Conservation (phyloP, 2,888 invertebrate genomes). For the Dynastes maya region DNA sequence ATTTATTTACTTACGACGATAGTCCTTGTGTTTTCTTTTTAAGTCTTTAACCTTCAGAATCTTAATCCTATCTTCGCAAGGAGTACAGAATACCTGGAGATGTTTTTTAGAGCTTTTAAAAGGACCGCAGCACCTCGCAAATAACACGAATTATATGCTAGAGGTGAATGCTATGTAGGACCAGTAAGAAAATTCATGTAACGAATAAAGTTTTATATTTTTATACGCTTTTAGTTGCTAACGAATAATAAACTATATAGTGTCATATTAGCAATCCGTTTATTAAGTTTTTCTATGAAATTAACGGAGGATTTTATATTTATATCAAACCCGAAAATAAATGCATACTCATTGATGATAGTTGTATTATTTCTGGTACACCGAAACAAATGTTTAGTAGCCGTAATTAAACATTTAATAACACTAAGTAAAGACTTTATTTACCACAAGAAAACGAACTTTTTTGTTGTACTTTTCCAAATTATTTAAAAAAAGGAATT, state of each 20-base stretch:
- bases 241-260: no score
- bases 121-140: constrained; percentile 59
- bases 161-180: constrained; percentile 57
- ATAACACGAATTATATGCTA: constrained; percentile 64
- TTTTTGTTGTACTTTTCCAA: no score
- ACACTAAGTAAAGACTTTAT: no score
- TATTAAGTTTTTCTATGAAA: not conserved
- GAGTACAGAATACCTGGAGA: constrained; percentile 55
- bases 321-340: constrained; percentile 33
- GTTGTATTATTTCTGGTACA: constrained; percentile 21
- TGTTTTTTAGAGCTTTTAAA: not conserved
- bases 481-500: no score
- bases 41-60: constrained; percentile 54
- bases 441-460: no score
- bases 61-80: constrained; percentile 48
- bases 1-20: constrained; percentile 58
- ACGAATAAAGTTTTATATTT: constrained; percentile 4
- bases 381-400: no score
- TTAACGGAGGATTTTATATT: not conserved
- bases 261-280: not conserved
- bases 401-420: no score
- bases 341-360: not conserved
- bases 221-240: not conserved
- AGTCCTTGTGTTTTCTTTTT: constrained; percentile 31
- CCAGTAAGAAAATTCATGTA: constrained; percentile 57